Conservation (phyloP, 2,888 invertebrate species). For the Campoplex nolae region DNA sequence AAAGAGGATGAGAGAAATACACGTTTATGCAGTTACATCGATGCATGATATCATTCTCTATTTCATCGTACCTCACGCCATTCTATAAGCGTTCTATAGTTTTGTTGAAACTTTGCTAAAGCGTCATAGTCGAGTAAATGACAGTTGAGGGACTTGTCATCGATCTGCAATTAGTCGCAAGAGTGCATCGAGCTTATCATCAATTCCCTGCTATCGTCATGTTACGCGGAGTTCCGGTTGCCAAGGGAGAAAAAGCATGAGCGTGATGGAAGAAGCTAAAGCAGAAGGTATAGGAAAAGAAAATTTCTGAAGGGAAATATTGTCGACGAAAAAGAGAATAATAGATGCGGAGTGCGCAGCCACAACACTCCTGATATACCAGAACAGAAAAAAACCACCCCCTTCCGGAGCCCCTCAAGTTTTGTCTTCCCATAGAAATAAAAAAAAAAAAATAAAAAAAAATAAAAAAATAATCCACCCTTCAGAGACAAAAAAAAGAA, state of each 20-base stretch:
- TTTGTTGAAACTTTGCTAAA: constrained; percentile 59
- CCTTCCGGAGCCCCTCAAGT: constrained; percentile 6
- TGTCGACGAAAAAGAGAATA: constrained; percentile 33
- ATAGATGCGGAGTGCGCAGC: constrained; percentile 44
- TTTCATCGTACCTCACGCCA: background rate
- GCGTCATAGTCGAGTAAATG: constrained; percentile 53
- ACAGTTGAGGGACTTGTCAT: constrained; percentile 54
- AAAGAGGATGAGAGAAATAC: constrained; percentile 20
- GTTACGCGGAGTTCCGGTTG: background rate
- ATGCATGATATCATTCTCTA: constrained; percentile 37
- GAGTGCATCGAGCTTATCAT: constrained; percentile 15
- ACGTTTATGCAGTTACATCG: constrained; percentile 17
- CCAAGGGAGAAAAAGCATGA: background rate
- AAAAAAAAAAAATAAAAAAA: no score
- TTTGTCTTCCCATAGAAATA: constrained; percentile 21
- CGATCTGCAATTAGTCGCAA: constrained; percentile 56
- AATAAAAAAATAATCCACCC: constrained; percentile 64
- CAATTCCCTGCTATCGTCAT: background rate
- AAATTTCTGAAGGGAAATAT: constrained; percentile 29
- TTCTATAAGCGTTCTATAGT: constrained; percentile 15
- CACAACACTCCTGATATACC: constrained; percentile 29
- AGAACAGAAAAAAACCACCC: constrained; percentile 5
- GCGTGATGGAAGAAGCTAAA: background rate
- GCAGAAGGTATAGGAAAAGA: background rate
- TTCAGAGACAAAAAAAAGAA: constrained; percentile 41